Conservation (phyloP, 2,113 vertebrate genomes). For the Ursus arctos region DNA sequence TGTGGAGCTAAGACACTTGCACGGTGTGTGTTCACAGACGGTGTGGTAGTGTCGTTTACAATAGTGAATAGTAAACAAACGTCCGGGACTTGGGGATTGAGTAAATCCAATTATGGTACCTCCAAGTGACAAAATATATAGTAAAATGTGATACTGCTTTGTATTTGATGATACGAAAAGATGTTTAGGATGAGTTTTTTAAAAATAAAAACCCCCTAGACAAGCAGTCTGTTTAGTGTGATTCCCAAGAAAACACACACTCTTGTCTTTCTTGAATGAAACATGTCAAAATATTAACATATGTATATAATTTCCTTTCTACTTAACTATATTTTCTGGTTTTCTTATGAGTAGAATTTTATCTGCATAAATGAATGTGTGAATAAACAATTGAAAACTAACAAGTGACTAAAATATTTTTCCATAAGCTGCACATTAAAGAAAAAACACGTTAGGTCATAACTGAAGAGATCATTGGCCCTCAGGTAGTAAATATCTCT, state of each 20-base stretch:
- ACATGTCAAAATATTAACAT: background rate
- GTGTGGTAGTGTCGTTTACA: background rate
- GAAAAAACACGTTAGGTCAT: background rate
- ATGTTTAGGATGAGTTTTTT: background rate
- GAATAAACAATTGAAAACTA: slow-evolving; percentile 24
- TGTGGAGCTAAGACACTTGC: background rate
- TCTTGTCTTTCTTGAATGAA: background rate
- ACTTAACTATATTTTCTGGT: background rate
- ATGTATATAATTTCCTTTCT: background rate
- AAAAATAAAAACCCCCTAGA: background rate
- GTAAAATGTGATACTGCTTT: background rate
- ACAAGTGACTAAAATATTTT: background rate
- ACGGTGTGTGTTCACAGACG: background rate
- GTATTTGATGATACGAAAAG: background rate
- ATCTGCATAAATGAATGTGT: background rate
- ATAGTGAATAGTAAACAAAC: background rate
- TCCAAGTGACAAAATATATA: background rate
- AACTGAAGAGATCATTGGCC: background rate
- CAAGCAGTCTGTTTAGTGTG: background rate
- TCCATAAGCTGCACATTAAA: background rate
- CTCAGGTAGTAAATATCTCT: background rate
- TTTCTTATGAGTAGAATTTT: background rate
- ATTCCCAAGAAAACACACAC: background rate
- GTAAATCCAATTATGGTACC: background rate
- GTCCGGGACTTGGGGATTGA: background rate